Evolutionary conservation across 2,113 vertebrate genomes (phyloP), one percentile per base, ranked within the genome.

Genomic region (Lasiurus borealis): DNA sequence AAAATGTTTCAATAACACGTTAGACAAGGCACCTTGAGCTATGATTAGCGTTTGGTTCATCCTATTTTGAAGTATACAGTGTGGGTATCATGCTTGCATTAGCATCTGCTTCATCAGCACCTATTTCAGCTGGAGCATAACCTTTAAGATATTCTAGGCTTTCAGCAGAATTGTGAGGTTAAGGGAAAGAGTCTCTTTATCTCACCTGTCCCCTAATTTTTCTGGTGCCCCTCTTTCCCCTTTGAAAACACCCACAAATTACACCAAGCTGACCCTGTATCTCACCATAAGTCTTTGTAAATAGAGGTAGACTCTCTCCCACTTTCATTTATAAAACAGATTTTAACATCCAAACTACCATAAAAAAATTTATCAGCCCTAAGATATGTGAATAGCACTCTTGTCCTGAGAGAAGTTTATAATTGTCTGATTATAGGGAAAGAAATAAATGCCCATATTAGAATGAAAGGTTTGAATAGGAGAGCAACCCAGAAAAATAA

Each of bases 1-100:
- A 87, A 76, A 97, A 95, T 72, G 94, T 73, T 97, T 82, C 34
- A 2, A 71, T 94, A 93, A 18, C 6, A 57, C 19, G 0, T 25
- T 36, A 29, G 29, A 91, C 72, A 92, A 83, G 34, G 31, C 6
- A 83, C 27, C 50, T 73, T 52, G 4, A 88, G 92, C 54, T 16
- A 25, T 40, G 54, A 71, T 59, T 50, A 36, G 48, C 0, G 2
- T 71, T 69, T 90, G 50, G 40, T 48, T 93, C 57, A 11, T 71
- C 62, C 18, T 85, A 1, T 73, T 96, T 87, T 81, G 95, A 95
- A 96, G 36, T 71, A 15, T 15, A 25, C 5, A 13, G 19, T 36
- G 8, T 69, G 50, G 52, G n/a, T 25, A 76, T 66, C 48, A 31
- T 48, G 29, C 4, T 23, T 31, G 16, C 11, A 66, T 82, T 25